Base-by-base conservation (phyloP, 1,140 invertebrate genomes). In the Pararge aegeria region DNA sequence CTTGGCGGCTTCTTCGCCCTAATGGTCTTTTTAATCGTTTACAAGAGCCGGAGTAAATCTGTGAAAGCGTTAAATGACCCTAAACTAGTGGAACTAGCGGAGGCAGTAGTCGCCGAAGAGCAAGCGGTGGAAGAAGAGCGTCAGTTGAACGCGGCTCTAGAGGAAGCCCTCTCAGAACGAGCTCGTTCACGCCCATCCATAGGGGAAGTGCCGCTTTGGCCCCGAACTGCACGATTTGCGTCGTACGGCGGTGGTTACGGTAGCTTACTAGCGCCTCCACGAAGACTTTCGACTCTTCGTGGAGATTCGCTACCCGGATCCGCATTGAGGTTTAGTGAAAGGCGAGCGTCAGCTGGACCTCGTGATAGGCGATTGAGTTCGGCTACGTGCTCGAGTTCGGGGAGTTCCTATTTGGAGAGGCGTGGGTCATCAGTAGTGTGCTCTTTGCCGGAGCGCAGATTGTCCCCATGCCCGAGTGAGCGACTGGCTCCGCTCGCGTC, bases 1-100 rank as follows among this genome's bases (percentile, higher is more conserved):
- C 91, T 97, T 24, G 95, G 96, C 68, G 95, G 95, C 61, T 96
- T 97, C 81, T 97, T 97, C 89, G 93, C 94, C 29, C 89, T 97
- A 64, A 97, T 97, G 94, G 95, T 96, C 10, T 93, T 97, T 73
- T 91, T 96, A 61, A 94, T 97, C 55, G 92, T 97, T 37, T 97
- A 96, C 90, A 97, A 97, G 86, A 96, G 95, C 82, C 93, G 94
- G 75, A 94, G 93, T 73, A 93, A 94, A 89, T 93, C 93, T 61
- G 91, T 94, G 52, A 93, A 93, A 72, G 93, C 93, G n/a, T 73
- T 94, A 44, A 93, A 93, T 69, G 93, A 94, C 82, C 93, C 93
- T 10, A 93, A 93, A 73, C 85, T 94, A 68, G 93, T 92, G 5
- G 92, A 92, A 27, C 80, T 92, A 7, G 92, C 92, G 2, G 94